Evolutionary conservation across 2,888 invertebrate species (phyloP), one percentile per base, ranked within the genome.

Genomic region (Rotaria magnacalcarata): DNA sequence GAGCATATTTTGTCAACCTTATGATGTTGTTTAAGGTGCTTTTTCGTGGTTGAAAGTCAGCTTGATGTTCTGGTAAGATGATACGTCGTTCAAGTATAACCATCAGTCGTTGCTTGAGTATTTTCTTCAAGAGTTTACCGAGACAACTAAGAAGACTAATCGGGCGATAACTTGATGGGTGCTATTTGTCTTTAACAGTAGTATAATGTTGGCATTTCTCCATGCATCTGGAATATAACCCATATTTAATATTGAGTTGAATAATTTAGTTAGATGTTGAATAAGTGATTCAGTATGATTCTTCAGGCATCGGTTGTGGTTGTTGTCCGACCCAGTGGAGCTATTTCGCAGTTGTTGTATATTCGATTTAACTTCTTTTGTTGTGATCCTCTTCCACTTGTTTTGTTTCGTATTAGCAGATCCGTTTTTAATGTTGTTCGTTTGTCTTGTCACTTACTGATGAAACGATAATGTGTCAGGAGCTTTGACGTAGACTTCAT

Each of bases 201-300:
- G 60, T 11, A 67, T 84, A n/a, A 86, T 84, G 47, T 84, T 80
- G 11, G 84, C 47, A 8, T 34, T 74, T 85, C 84, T 84, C 84
- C 86, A 86, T 11, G 4, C 54, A n/a, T 11, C 8, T 84, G 86
- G 86, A 52, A 86, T 54, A 50, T 86, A 75, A 7, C 84, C 86
- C 14, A 84, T 34, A 24, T 54, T 84, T 34, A 86, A 41, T 11
- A 84, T 52, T 0, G 34, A 50, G 24, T 86, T 86, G 84, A 80
- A 84, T 54, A 54, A 21, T 54, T 16, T 54, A 6, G 54, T 21
- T 54, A 16, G 52, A 52, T 16, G 52, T 52, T 52, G 52, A 52
- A 52, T 52, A 14, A 52, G 52, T 52, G 16, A 52, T 52, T 52
- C 52, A 16, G 52, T 14, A 16, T 52, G 16, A 16, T 52, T 5